Evolutionary conservation across 2,888 invertebrate species (phyloP).

Genomic region (Scaptomyza parva): DNA sequence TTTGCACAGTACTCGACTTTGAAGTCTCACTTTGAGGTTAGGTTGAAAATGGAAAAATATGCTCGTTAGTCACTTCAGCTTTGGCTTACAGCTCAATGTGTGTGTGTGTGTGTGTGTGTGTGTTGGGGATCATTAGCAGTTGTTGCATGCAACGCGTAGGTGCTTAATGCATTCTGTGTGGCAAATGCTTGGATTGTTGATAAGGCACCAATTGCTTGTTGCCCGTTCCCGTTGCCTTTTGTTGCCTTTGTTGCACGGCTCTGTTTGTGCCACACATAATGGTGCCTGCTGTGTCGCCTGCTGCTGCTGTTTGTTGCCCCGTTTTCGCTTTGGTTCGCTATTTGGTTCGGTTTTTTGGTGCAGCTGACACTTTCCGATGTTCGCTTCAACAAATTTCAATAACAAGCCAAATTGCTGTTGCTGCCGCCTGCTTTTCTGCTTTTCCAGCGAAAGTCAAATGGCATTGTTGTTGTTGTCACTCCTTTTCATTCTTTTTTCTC

Average conservation of each 20-base stretch:
- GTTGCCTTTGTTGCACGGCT: slow-evolving; percentile 17
- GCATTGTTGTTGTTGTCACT: slow-evolving; percentile 18
- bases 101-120: too few species aligned
- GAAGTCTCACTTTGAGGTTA: too few species aligned
- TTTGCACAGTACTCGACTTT: too few species aligned
- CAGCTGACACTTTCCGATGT: slow-evolving; percentile 40
- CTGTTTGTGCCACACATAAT: slow-evolving; percentile 70
- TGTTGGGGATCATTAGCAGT: not conserved
- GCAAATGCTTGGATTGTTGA: too few species aligned
- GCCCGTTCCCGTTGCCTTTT: slow-evolving; percentile 9
- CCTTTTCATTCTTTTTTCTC: slow-evolving; percentile 1
- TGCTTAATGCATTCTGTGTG: not conserved
- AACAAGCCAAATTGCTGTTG: slow-evolving; percentile 36
- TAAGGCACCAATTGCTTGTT: slow-evolving; percentile 30
- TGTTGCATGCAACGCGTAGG: not conserved
- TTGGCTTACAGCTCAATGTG: too few species aligned
- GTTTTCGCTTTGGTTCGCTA: slow-evolving; percentile 4
- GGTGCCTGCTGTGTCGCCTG: too few species aligned
- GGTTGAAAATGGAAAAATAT: too few species aligned
- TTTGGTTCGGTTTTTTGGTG: not conserved
- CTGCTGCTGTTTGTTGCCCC: slow-evolving; percentile 10
- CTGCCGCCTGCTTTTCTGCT: not conserved
- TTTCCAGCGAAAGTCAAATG: slow-evolving; percentile 7
- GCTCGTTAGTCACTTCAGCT: too few species aligned
- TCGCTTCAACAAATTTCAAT: slow-evolving; percentile 72